Conservation (phyloP, 1,140 invertebrate species). For the Physella acuta region DNA sequence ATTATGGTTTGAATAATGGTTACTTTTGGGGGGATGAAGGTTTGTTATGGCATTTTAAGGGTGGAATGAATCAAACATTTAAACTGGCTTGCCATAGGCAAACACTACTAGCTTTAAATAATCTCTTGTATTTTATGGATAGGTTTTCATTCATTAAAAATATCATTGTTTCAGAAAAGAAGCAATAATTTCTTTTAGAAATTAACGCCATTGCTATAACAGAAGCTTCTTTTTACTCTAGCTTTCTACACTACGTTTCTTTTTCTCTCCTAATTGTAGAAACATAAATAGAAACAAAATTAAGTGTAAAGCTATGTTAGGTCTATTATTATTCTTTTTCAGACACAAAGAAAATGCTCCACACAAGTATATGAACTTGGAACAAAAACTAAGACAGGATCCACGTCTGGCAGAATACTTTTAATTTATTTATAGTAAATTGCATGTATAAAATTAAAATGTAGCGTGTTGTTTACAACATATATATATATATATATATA, state of each 20-base stretch:
- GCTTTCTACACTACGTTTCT: background rate
- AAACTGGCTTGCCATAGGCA: too few species aligned
- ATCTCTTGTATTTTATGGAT: too few species aligned
- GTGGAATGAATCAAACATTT: too few species aligned
- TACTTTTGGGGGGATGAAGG: too few species aligned
- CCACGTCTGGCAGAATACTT: slow-evolving; percentile 56
- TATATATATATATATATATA: too few species aligned
- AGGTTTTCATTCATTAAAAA: background rate
- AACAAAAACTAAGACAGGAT: slow-evolving; percentile 55
- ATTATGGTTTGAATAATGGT: too few species aligned
- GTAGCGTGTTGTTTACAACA: too few species aligned
- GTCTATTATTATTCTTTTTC: slow-evolving; percentile 28
- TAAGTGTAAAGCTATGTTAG: background rate
- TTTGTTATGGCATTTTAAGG: too few species aligned
- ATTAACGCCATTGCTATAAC: background rate
- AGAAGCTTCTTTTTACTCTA: background rate
- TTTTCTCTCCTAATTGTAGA: background rate
- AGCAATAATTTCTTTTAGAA: background rate
- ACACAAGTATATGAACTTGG: slow-evolving; percentile 58
- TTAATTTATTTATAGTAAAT: too few species aligned
- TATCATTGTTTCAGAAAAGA: background rate
- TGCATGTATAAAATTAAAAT: too few species aligned
- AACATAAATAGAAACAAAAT: background rate
- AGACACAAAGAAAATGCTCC: slow-evolving; percentile 61
- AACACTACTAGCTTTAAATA: too few species aligned